Conservation (phyloP, 2,797 vertebrate species). For the Coreius guichenoti region DNA sequence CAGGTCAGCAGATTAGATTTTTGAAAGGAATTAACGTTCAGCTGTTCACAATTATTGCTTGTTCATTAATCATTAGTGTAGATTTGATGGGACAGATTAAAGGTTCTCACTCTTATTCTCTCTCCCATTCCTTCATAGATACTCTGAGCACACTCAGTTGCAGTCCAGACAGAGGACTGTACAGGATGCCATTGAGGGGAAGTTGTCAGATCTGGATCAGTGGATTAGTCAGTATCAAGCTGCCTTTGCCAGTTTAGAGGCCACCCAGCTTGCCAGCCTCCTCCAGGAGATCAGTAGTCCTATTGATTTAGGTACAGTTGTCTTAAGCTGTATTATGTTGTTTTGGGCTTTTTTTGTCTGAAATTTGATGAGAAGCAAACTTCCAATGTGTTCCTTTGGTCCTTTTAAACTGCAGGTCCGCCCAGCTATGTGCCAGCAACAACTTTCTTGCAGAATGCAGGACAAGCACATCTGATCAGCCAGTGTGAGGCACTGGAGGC, state of each 20-base stretch:
- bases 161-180: conserved; percentile 93
- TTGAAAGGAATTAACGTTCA: background rate
- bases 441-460: conserved; percentile 95
- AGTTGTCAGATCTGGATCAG: conserved; percentile 94
- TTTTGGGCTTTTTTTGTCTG: background rate
- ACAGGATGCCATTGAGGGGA: conserved; percentile 95
- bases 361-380: background rate
- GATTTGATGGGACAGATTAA: background rate
- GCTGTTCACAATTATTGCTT: background rate
- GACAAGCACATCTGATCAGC: conserved; percentile 94
- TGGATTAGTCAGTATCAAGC: conserved; percentile 98
- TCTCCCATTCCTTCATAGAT: conserved; percentile 73
- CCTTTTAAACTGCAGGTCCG: conserved; percentile 79
- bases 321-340: background rate
- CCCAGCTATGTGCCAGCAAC: conserved; percentile 98
- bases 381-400: background rate
- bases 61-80: background rate
- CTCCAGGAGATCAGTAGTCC: conserved; percentile 97
- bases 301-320: conserved; percentile 89
- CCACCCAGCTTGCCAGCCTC: conserved; percentile 93
- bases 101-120: background rate
- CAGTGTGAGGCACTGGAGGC: conserved; percentile 95
- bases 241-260: conserved; percentile 93
- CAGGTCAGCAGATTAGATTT: conserved; percentile 69
- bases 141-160: conserved; percentile 95